A percentile compares a stretch with the other conserved stretches of the same genome.
Evolutionary conservation across 2,113 vertebrate species (phyloP).

Genomic region (Macrotus californicus): DNA sequence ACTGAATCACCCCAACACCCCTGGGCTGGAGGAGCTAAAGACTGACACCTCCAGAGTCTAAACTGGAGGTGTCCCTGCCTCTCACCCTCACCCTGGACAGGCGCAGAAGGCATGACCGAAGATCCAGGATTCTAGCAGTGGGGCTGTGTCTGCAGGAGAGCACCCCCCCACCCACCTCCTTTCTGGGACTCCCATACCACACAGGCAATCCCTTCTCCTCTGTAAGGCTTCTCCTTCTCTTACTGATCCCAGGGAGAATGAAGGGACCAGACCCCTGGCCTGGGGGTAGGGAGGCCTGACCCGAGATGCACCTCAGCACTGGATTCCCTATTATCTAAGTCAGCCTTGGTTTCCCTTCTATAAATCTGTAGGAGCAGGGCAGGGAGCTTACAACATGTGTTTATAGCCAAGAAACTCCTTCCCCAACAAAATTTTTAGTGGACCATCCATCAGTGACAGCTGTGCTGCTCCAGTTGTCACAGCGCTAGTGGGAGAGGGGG

Average conservation of each 20-base stretch:
- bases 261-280: not conserved
- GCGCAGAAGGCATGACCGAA: not conserved
- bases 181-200: not conserved
- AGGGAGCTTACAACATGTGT: not conserved
- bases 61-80: not conserved
- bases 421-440: not conserved
- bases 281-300: not conserved
- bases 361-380: not conserved
- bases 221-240: not conserved
- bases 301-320: not conserved
- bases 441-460: not conserved
- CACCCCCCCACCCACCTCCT: accelerated
- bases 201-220: not conserved
- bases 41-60: not conserved
- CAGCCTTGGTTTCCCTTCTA: not conserved
- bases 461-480: not conserved
- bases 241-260: not conserved
- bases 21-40: not conserved
- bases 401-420: not conserved
- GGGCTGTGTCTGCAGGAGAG: not conserved
- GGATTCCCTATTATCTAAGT: not conserved
- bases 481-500: accelerated
- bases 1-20: not conserved
- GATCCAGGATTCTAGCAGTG: not conserved
- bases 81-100: not conserved